Evolutionary conservation across 2,888 invertebrate genomes (phyloP), one percentile per base, ranked within the genome.

Genomic region (Hemistola chrysoprasaria): DNA sequence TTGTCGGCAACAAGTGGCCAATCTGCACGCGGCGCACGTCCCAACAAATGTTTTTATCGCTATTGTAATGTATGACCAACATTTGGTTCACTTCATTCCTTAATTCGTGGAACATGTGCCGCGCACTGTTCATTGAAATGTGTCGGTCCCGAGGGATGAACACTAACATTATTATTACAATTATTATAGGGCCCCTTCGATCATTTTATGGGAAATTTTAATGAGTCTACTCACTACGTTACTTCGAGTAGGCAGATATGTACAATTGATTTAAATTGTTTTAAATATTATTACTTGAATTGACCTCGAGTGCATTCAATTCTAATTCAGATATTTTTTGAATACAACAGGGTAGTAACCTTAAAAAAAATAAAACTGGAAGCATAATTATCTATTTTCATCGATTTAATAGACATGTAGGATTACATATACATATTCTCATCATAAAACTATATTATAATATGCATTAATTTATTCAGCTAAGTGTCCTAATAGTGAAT

Each of bases 331-430:
- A n/a, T n/a, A n/a, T n/a, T n/a, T n/a, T n/a, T n/a, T n/a, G n/a
- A n/a, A n/a, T n/a, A n/a, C n/a, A n/a, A n/a, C n/a, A n/a, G n/a
- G n/a, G n/a, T n/a, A n/a, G n/a, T n/a, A n/a, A n/a, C n/a, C n/a
- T n/a, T n/a, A n/a, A 3, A 8, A 11, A 16, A 26, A 81, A 74
- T 71, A 59, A 82, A 82, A 79, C 67, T 46, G 47, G 56, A 27
- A 41, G 10, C n/a, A 41, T 49, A 62, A 67, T 78, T 71, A 83
- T 86, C 86, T 88, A 86, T 86, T 86, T 84, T 85, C 81, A 84
- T 79, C 65, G 79, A 85, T 88, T 87, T 87, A 88, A 88, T 88
- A 88, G 87, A 88, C 87, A 87, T 83, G 87, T 87, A 88, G 87
- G 87, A 85, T 87, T 88, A 88, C 85, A 88, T 85, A 83, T 86